Percentiles rank a stretch among this genome's conserved stretches.
phyloP scores from a whole-genome alignment of 92 coral and sea anemone genomes.

The Micromussa lordhowensis region DNA sequence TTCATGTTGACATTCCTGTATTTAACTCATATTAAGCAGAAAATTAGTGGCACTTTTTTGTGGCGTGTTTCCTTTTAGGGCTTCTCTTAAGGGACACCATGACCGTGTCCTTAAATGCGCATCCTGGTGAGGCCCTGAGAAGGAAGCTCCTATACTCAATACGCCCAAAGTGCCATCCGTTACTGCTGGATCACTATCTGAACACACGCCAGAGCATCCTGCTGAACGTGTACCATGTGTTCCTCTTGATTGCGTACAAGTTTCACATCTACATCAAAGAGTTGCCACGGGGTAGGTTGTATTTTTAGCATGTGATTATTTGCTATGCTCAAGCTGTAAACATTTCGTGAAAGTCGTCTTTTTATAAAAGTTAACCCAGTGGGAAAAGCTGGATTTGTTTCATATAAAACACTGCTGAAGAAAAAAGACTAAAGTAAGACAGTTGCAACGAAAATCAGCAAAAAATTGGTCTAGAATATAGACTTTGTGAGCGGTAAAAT shows the following conservation, averaged over 20 bases:
- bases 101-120: slow-evolving; percentile 39
- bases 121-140: slow-evolving; percentile 66
- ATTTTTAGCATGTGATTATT: neutral
- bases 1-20: too few relatives aligned
- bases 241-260: slow-evolving; percentile 77
- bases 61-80: slow-evolving; percentile 6
- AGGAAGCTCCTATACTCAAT: slow-evolving; percentile 57
- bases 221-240: slow-evolving; percentile 76
- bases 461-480: neutral
- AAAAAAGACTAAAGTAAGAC: neutral
- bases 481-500: neutral
- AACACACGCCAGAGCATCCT: slow-evolving; percentile 67
- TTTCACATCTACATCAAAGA: slow-evolving; percentile 64
- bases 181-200: slow-evolving; percentile 73
- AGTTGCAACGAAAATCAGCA: neutral
- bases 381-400: neutral
- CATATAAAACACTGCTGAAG: too few relatives aligned
- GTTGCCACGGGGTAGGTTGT: slow-evolving; percentile 71
- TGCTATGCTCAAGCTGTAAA: neutral
- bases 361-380: neutral
- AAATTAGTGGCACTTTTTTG: neutral
- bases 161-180: slow-evolving; percentile 80
- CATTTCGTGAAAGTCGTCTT: neutral
- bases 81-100: slow-evolving; percentile 35
- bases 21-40: neutral